These are phyloP conservation scores for Aspidoscelis tigris DNA, from an alignment of 2,113 vertebrate species.

Conservation along the genomic window DNA sequence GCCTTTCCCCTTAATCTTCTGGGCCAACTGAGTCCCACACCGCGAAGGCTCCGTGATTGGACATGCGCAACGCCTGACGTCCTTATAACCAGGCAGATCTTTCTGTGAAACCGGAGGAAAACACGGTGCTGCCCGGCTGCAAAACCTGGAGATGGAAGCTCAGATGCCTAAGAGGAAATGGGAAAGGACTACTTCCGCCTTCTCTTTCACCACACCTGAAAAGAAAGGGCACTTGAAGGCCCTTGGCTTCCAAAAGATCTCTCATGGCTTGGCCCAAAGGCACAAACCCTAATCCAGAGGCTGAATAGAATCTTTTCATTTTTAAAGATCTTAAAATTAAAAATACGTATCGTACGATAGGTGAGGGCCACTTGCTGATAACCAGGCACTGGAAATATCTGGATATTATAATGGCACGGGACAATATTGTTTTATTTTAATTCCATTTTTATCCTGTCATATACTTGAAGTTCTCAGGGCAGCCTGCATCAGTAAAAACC, in stretches of 20 bases:
- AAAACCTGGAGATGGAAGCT: background rate
- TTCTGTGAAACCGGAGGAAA: background rate
- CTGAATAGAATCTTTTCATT: constrained; percentile 26
- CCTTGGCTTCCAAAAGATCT: constrained; percentile 36
- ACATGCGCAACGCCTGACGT: background rate
- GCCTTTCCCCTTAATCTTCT: constrained; percentile 6
- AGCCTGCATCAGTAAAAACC: no score
- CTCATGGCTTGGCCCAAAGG: constrained; percentile 29
- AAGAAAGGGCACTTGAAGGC: background rate
- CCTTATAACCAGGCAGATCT: background rate
- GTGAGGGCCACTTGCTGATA: no score
- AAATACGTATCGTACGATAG: no score
- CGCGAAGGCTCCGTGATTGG: background rate
- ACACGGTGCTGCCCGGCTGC: background rate
- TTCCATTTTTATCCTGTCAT: no score
- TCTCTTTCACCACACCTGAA: constrained; percentile 24
- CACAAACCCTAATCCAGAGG: constrained; percentile 40
- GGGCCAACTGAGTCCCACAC: background rate
- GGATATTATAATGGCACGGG: no score
- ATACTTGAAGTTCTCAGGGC: no score
- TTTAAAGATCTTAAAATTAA: no score
- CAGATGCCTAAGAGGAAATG: background rate
- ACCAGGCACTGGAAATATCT: no score
- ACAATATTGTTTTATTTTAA: no score
- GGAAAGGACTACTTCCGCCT: constrained; percentile 35